Evolutionary conservation across 2,797 vertebrate genomes (phyloP), one percentile per base, ranked within the genome.

Genomic region (Propithecus deckenii): DNA sequence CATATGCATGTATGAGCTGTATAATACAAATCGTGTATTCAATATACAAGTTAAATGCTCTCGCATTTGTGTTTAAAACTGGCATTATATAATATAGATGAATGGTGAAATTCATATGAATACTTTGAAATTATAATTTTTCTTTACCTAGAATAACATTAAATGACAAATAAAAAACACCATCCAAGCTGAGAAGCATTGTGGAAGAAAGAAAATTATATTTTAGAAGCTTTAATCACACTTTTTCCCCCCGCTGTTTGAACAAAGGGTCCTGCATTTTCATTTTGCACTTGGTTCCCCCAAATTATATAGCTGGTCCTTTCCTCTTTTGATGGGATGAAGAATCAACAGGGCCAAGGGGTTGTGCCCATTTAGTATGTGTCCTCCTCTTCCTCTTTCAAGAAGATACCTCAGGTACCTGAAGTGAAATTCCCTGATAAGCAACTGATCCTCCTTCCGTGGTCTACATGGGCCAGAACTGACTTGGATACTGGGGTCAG

Each of bases 111-210:
- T 75, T 78, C 61, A 50, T 52, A 67, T 35, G 65, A 86, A 43
- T 83, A 80, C 35, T 93, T 93, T 48, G 83, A 90, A 65, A 79
- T 52, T 67, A 6, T 61, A n/a, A 61, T 57, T 86, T 93, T 90
- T 91, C 46, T 71, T 67, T 52, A 41, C 41, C 86, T 67, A 59
- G 30, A 79, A 80, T 20, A 72, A 25, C 23, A 85, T 89, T 89
- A 94, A 91, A 71, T 84, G 50, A 61, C 12, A 9, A 71, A 74
- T 14, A 41, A 57, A 93, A 84, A 87, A 48, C 12, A 32, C 38
- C 2, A 80, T 14, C 23, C 18, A 48, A 91, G 22, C 30, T 5
- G 30, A 88, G 43, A 80, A 79, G 71, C 57, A 81, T 7, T 79
- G 20, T 85, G 69, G 32, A 84, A 65, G 38, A 72, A 74, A 87